Evolutionary conservation across 1,140 invertebrate genomes (phyloP), one percentile per base, ranked within the genome.

Genomic region (Lordiphosa mommai): DNA sequence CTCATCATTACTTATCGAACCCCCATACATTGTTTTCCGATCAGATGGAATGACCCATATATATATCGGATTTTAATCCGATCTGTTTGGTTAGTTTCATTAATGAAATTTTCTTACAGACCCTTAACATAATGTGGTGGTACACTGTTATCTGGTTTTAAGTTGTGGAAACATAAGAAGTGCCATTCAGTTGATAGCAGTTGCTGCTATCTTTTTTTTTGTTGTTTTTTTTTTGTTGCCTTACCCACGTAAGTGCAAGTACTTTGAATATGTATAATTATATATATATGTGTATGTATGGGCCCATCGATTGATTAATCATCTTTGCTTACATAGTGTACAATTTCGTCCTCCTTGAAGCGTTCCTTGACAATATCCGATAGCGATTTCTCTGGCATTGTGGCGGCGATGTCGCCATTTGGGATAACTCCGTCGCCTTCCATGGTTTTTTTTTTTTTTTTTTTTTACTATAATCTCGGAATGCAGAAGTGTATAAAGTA

Each of bases 261-360:
- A 43, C 40, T 13, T 13, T 33, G 33, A n/a, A 58, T 41, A 16
- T 23, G 14, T 27, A 27, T 3, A 17, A 17, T 3, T 2, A 3
- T 27, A 23, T 5, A 23, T 23, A 27, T 7, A 4, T 5, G 7
- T 27, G 23, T 4, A 16, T 13, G 14, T 32, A 46, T 32, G 9
- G 16, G 7, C 1, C 37, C 14, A n/a, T 9, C 1, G 36, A 32
- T 33, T 23, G 14, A 50, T 52, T 48, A 30, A 27, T 30, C 41
- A 53, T 12, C 12, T 8, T 17, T 33, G 33, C 68, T 68, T 76
- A 88, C 86, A 48, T 70, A 49, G 34, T 79, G 60, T 34, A 88
- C 74, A 38, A 49, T 64, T 57, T 88, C 86, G 13, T 88, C 86
- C 3, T 85, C 57, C 59, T 88, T 88, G 41, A 88, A 86, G 4